Conservation (phyloP, 1,140 invertebrate species). For the Rhysida immarginata region DNA sequence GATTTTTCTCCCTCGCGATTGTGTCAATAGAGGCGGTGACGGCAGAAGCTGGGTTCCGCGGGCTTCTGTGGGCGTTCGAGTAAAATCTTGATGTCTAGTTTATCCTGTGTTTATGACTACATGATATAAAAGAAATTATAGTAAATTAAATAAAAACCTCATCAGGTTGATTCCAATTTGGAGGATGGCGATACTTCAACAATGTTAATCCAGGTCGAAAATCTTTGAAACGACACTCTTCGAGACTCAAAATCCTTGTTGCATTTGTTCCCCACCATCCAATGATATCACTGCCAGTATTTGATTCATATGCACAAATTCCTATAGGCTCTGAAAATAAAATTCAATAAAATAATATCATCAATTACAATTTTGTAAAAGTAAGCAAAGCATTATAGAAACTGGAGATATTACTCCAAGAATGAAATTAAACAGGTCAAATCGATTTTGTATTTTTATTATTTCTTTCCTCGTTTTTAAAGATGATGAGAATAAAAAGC, state of each 20-base stretch:
- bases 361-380: too few relatives aligned
- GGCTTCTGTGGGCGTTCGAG: too few relatives aligned
- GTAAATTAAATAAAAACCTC: conserved; percentile 24
- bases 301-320: conserved; percentile 54
- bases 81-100: neutral
- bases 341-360: neutral
- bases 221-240: conserved; percentile 61
- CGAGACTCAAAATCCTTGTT: conserved; percentile 48
- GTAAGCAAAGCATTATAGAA: too few relatives aligned
- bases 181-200: conserved; percentile 67
- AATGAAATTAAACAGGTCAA: too few relatives aligned
- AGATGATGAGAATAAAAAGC: too few relatives aligned
- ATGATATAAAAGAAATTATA: neutral
- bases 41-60: too few relatives aligned
- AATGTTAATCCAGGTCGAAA: conserved; percentile 74
- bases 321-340: conserved; percentile 26
- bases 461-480: too few relatives aligned
- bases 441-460: too few relatives aligned
- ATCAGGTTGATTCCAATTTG: conserved; percentile 72
- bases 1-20: too few relatives aligned
- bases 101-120: too few relatives aligned
- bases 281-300: conserved; percentile 53
- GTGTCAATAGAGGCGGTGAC: too few relatives aligned
- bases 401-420: too few relatives aligned
- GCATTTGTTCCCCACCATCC: conserved; percentile 81